These are phyloP conservation scores for Zeugodacus cucurbitae DNA, from an alignment of 1,140 invertebrate species.

Conservation along the genomic window DNA sequence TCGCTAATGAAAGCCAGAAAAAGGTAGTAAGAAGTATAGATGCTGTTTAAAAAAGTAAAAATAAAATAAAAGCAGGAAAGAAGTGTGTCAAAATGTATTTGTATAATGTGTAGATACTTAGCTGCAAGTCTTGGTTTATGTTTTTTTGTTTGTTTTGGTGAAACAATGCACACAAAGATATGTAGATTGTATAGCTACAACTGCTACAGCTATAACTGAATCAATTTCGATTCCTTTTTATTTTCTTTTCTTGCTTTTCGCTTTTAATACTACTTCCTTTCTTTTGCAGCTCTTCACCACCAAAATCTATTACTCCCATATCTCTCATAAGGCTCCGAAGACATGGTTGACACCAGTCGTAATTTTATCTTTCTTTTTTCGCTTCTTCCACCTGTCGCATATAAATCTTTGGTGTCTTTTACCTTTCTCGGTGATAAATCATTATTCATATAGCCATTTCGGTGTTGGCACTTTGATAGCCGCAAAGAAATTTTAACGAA, in stretches of 20 bases:
- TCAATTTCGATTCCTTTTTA: too few species aligned
- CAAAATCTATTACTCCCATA: background rate
- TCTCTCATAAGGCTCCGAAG: background rate
- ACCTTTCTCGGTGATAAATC: conserved; percentile 13
- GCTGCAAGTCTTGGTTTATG: too few species aligned
- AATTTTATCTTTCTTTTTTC: background rate
- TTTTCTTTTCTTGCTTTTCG: too few species aligned
- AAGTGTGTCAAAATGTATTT: background rate
- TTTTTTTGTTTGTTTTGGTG: too few species aligned
- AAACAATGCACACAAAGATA: too few species aligned
- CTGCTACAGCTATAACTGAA: too few species aligned
- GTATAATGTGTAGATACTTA: background rate
- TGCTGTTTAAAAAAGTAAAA: too few species aligned
- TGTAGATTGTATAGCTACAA: too few species aligned
- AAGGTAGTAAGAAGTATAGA: background rate
- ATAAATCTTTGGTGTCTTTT: background rate
- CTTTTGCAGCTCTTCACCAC: too few species aligned
- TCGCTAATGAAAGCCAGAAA: background rate
- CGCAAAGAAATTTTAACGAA: conserved; percentile 14
- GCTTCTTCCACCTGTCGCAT: background rate
- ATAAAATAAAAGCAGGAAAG: background rate
- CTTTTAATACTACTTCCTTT: too few species aligned
- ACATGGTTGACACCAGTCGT: background rate
- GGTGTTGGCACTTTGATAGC: background rate
- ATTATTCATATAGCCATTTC: background rate